Evolutionary conservation across 2,888 invertebrate genomes (phyloP).

Genomic region (Zygaena filipendulae): DNA sequence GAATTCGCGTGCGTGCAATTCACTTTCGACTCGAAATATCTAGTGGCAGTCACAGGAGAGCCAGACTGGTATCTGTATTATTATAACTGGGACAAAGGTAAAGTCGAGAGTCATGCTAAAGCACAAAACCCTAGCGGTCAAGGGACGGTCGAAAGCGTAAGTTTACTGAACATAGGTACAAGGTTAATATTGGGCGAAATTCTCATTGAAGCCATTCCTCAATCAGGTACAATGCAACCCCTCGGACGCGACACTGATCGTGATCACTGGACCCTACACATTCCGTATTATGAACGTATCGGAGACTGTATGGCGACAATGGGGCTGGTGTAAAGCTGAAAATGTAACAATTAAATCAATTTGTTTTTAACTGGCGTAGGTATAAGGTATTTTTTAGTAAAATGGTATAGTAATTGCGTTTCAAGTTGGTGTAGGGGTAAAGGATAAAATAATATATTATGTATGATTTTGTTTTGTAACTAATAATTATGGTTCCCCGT

Average conservation of each 20-base stretch:
- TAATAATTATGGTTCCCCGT: too few relatives aligned
- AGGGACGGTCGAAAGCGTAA: slow-evolving; percentile 68
- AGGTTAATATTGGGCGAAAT: background rate
- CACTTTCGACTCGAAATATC: slow-evolving; percentile 82
- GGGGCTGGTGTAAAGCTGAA: slow-evolving; percentile 87
- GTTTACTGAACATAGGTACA: slow-evolving; percentile 11
- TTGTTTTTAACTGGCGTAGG: too few relatives aligned
- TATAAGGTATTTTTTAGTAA: slow-evolving; percentile 4
- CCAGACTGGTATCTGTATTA: slow-evolving; percentile 86
- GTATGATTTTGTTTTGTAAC: too few relatives aligned
- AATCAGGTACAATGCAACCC: slow-evolving; percentile 81
- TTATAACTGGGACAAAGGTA: slow-evolving; percentile 85
- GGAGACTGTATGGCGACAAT: slow-evolving; percentile 84
- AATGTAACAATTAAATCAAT: too few relatives aligned
- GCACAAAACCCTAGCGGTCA: slow-evolving; percentile 77
- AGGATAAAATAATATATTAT: too few relatives aligned
- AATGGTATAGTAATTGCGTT: background rate
- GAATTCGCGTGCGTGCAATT: slow-evolving; percentile 81
- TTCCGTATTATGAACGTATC: slow-evolving; percentile 81
- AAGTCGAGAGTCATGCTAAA: slow-evolving; percentile 79
- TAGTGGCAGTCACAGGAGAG: slow-evolving; percentile 83
- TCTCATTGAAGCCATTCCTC: too few relatives aligned
- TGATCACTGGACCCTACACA: slow-evolving; percentile 71
- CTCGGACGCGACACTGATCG: slow-evolving; percentile 77
- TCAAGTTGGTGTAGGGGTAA: too few relatives aligned